A percentile compares a stretch with the other conserved stretches of the same genome.
Conservation (phyloP, 1,140 invertebrate species). For the Tetraneura akinire region DNA sequence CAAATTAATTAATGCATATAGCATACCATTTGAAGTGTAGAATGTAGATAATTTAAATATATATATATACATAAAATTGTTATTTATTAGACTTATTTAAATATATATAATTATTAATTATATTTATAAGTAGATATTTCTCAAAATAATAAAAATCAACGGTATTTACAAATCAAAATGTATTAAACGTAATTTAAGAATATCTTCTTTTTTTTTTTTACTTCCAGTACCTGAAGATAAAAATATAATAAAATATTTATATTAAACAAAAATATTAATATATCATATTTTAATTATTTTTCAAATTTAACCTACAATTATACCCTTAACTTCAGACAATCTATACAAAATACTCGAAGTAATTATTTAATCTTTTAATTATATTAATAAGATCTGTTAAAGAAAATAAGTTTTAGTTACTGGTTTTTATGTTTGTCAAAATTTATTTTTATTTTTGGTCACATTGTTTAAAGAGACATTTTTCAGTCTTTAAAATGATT, state of each 20-base stretch:
- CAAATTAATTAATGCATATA: background rate
- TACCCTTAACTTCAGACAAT: background rate
- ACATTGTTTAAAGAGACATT: conserved; percentile 15
- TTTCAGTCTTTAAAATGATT: conserved; percentile 39
- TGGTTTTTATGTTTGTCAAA: conserved; percentile 2
- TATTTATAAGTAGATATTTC: conserved; percentile 17
- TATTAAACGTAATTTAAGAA: no score
- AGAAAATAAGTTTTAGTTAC: background rate
- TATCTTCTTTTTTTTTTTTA: background rate
- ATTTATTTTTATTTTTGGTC: background rate
- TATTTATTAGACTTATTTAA: background rate
- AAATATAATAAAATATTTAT: background rate
- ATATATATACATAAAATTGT: conserved; percentile 16
- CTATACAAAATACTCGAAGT: background rate
- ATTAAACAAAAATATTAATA: no score
- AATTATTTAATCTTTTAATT: background rate
- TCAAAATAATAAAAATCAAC: background rate
- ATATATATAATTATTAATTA: no score
- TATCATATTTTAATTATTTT: no score
- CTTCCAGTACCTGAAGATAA: background rate
- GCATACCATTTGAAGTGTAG: background rate
- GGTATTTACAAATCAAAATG: background rate
- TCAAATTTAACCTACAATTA: background rate
- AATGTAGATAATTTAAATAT: conserved; percentile 1
- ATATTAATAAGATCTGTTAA: background rate